phyloP scores from a whole-genome alignment of 2,888 invertebrate genomes.

The Mythimna albipuncta region DNA sequence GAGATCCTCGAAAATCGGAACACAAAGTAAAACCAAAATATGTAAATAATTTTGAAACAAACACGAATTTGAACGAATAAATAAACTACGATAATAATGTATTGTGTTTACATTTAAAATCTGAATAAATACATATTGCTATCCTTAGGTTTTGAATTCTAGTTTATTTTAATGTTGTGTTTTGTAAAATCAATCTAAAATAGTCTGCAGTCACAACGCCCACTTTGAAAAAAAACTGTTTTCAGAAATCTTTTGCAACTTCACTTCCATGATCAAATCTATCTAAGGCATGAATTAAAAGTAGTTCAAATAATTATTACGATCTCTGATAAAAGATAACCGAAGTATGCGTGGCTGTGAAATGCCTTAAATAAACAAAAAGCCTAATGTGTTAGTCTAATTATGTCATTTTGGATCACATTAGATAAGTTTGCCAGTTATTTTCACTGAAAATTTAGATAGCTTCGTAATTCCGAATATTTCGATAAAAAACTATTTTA shows the following conservation, averaged over 20 bases:
- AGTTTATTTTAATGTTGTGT: neutral
- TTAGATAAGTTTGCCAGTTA: neutral
- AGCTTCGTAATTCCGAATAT: neutral
- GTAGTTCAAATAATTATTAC: constrained; percentile 12
- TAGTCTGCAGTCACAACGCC: neutral
- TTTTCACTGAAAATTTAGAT: neutral
- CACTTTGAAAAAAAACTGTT: neutral
- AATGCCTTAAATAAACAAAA: constrained; percentile 16
- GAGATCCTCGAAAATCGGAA: neutral
- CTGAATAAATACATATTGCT: neutral
- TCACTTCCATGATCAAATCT: neutral
- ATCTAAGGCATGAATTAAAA: neutral
- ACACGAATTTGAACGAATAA: constrained; percentile 13
- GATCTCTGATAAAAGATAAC: constrained; percentile 22
- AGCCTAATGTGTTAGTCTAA: neutral
- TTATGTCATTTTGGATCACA: neutral
- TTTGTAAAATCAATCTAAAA: constrained; percentile 3
- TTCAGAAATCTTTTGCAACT: neutral
- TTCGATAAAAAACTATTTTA: neutral
- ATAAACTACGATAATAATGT: constrained; percentile 17
- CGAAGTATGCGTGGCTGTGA: neutral
- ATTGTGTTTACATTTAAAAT: neutral
- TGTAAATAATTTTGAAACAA: constrained; percentile 10
- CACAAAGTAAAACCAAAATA: constrained; percentile 16
- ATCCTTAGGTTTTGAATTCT: neutral